These are phyloP conservation scores for Ryuthela nishihirai DNA, from an alignment of 2,888 invertebrate species.

Conservation along the genomic window DNA sequence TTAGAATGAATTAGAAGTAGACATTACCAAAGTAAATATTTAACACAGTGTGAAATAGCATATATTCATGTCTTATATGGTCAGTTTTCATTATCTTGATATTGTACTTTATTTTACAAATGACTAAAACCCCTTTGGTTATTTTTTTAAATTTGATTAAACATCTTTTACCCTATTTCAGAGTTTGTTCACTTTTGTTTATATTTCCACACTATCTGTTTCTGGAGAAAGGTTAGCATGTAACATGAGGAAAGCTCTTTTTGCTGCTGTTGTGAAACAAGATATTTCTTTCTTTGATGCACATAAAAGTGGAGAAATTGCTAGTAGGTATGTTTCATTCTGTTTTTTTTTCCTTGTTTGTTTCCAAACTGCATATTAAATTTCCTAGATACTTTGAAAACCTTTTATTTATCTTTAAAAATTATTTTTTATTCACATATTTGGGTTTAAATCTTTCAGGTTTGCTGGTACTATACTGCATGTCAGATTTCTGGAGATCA, in stretches of 20 bases:
- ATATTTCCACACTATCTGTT: constrained; percentile 79
- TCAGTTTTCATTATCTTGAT: constrained; percentile 3
- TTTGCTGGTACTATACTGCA: no score
- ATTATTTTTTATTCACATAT: constrained; percentile 16
- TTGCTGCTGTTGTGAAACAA: constrained; percentile 75
- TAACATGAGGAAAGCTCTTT: constrained; percentile 74
- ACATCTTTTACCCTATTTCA: constrained; percentile 51
- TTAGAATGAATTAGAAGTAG: no score
- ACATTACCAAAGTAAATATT: no score
- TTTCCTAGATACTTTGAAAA: no score
- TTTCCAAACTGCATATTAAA: no score
- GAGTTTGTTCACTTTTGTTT: constrained; percentile 82
- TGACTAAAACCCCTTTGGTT: neutral
- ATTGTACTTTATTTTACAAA: neutral
- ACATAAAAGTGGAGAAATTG: constrained; percentile 85
- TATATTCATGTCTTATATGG: neutral
- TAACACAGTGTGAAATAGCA: constrained; percentile 1
- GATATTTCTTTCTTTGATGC: constrained; percentile 88
- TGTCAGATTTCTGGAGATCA: no score
- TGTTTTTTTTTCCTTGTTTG: neutral
- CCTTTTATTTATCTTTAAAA: no score
- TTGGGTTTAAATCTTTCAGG: constrained; percentile 4
- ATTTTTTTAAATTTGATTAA: constrained; percentile 1
- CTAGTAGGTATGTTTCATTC: constrained; percentile 68
- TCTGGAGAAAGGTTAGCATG: constrained; percentile 85